Percentiles rank a stretch among this genome's conserved stretches.
Evolutionary conservation across 1,140 invertebrate genomes (phyloP).

Genomic region (Euura saliciscinereae): DNA sequence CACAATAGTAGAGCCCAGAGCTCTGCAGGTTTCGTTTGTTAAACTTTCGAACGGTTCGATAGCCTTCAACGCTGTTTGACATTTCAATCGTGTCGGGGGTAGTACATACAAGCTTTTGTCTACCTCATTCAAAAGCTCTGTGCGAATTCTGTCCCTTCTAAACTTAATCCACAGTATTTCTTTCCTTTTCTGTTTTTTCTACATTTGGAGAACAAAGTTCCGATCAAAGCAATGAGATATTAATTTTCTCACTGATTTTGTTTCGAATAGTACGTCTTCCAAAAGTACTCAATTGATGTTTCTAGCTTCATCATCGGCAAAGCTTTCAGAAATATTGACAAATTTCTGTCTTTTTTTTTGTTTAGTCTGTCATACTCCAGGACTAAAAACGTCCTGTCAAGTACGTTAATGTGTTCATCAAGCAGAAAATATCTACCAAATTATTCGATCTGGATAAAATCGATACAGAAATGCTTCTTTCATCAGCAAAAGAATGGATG

Average conservation of each 20-base stretch:
- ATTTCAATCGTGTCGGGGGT: not conserved
- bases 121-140: not conserved
- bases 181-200: not conserved
- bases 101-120: not conserved
- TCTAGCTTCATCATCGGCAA: not conserved
- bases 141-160: not conserved
- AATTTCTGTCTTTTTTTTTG: no score
- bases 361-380: not conserved
- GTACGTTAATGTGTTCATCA: no score
- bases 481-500: no score
- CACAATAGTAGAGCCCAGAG: not conserved
- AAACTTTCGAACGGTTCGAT: not conserved
- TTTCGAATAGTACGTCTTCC: not conserved
- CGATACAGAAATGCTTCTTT: no score
- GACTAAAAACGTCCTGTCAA: no score
- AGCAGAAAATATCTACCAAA: no score
- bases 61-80: not conserved
- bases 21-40: not conserved
- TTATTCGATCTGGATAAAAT: no score
- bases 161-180: not conserved
- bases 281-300: not conserved
- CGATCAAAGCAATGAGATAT: not conserved
- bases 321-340: not conserved
- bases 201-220: not conserved
- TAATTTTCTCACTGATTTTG: not conserved